phyloP scores from a whole-genome alignment of 2,113 vertebrate species.

The Motacilla tschutschensis region DNA sequence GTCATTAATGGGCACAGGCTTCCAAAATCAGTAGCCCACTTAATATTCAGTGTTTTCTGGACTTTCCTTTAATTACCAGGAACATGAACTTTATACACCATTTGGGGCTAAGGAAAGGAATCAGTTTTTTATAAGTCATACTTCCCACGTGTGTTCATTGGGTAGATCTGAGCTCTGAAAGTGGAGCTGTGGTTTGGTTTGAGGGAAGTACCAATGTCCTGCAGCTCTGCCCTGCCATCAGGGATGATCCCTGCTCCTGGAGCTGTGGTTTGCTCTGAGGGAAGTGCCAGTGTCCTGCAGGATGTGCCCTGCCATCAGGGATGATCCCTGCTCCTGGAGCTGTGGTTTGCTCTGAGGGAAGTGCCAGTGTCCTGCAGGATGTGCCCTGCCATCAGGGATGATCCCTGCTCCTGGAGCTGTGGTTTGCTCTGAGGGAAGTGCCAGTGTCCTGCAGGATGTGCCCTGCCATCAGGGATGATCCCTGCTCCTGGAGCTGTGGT shows the following conservation, averaged over 20 bases:
- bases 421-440: too few species aligned
- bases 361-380: background rate
- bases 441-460: too few species aligned
- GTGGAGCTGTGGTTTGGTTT: background rate
- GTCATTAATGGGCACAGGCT: background rate
- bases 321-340: background rate
- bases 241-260: background rate
- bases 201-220: background rate
- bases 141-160: background rate
- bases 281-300: background rate
- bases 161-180: background rate
- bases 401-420: background rate
- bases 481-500: too few species aligned
- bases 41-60: background rate
- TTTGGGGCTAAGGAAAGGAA: background rate
- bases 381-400: background rate
- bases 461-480: too few species aligned
- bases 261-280: background rate
- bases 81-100: accelerated
- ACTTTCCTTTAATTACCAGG: background rate
- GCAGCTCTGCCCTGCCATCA: background rate
- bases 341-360: background rate
- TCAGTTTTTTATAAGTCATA: background rate
- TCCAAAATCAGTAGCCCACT: background rate
- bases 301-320: background rate